Evolutionary conservation across 2,888 invertebrate genomes (phyloP), one percentile per base, ranked within the genome.

Genomic region (Heteromyza rotundicornis): DNA sequence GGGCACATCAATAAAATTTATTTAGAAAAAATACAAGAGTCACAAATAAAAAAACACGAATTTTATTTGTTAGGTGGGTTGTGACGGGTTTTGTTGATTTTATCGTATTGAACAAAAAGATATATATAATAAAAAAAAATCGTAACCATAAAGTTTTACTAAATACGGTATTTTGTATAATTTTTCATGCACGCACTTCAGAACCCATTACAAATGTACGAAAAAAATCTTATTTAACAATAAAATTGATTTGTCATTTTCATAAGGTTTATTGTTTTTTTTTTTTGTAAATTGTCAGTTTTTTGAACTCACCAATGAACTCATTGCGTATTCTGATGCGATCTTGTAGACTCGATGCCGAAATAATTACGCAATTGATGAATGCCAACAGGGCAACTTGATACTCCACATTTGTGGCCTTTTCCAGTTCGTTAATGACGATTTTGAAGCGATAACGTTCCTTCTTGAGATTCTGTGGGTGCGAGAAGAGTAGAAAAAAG

Each of bases 351-450:
- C 91, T 88, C 52, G 94, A 90, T 12, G 94, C 94, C 19, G 95
- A 94, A 79, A 96, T 94, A 83, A 98, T 93, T 81, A 96, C 90
- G 82, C 96, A 96, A 86, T 98, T 98, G 84, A 97, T 89, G 85
- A 98, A 96, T 60, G 95, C 95, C 78, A 97, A 87, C 71, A 98
- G 86, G 5, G 95, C 92, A 12, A 94, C 94, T 86, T 93, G 92
- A 86, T 97, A 97, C 83, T 95, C 95, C 64, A 90, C 88, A 27
- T 76, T 78, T 57, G 89, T 85, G 35, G 95, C 91, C 72, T 89
- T 88, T 80, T 91, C 90, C 79, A 98, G 86, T 85, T 98, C 97
- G 71, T 91, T 90, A 63, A 97, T 91, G 69, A 97, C 90, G 74
- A 96, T 88, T 80, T 89, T 91, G 78, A 97, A 90, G 65, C 96